Evolutionary conservation across 1,140 invertebrate genomes (phyloP).

Genomic region (Drosophila sp.): DNA sequence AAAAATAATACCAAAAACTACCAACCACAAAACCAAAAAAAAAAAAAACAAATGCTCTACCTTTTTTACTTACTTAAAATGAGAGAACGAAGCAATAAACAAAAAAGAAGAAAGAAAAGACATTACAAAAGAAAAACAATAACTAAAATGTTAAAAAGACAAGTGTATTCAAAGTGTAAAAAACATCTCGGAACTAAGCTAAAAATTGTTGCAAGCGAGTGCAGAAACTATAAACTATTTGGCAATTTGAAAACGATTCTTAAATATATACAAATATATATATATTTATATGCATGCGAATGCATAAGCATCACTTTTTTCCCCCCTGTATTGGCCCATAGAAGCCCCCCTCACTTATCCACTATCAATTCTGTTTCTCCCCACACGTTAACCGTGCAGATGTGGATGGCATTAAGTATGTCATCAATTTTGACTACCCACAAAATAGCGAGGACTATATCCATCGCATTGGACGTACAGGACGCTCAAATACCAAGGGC

Average conservation of each 20-base stretch:
- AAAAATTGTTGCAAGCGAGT: slow-evolving; percentile 73
- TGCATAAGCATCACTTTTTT: background rate
- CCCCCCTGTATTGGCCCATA: background rate
- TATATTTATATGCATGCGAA: slow-evolving; percentile 1
- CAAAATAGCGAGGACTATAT: slow-evolving; percentile 99
- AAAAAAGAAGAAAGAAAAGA: slow-evolving; percentile 22
- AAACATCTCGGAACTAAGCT: slow-evolving; percentile 76
- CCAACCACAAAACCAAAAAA: slow-evolving; percentile 35
- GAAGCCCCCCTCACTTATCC: background rate
- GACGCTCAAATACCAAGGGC: slow-evolving; percentile 94
- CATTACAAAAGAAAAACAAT: slow-evolving; percentile 20
- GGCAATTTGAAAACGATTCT: slow-evolving; percentile 72
- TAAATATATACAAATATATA: slow-evolving; percentile 10
- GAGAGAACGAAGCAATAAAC: slow-evolving; percentile 21
- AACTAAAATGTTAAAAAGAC: slow-evolving; percentile 58
- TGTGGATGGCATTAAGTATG: slow-evolving; percentile 99
- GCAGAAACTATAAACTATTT: slow-evolving; percentile 60
- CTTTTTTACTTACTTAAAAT: slow-evolving; percentile 24
- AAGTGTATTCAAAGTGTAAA: slow-evolving; percentile 80
- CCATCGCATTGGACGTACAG: slow-evolving; percentile 98
- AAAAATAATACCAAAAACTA: slow-evolving; percentile 26
- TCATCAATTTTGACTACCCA: slow-evolving; percentile 99
- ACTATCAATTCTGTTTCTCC: slow-evolving; percentile 29
- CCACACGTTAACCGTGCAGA: slow-evolving; percentile 86
- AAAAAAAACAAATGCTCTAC: slow-evolving; percentile 32